Evolutionary conservation across 2,888 invertebrate genomes (phyloP).

Genomic region (Margaritifera margaritifera): DNA sequence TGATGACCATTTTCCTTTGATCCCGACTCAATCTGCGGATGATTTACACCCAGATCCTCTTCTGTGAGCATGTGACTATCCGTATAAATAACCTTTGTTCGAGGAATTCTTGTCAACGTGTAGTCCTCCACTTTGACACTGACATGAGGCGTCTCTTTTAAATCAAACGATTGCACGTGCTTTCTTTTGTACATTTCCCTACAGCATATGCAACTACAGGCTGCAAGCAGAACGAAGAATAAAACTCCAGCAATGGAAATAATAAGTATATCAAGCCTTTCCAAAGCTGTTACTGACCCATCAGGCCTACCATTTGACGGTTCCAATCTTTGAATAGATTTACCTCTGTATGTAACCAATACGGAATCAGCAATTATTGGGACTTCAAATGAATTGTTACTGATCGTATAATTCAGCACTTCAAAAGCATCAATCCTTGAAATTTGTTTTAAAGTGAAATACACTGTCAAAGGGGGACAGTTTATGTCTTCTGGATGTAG

Average conservation of each 20-base stretch:
- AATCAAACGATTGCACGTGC: conserved; percentile 51
- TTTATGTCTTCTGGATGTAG: conserved; percentile 30
- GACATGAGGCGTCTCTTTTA: conserved; percentile 50
- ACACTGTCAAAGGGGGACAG: conserved; percentile 32
- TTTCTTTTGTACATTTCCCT: conserved; percentile 52
- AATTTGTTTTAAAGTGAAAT: conserved; percentile 14
- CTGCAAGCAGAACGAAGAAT: conserved; percentile 44
- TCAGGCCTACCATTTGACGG: conserved; percentile 1
- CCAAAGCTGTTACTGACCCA: conserved; percentile 20
- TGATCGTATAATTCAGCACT: conserved; percentile 4
- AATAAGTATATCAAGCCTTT: conserved; percentile 51
- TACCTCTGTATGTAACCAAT: conserved; percentile 24
- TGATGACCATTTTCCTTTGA: too few relatives aligned
- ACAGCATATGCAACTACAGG: conserved; percentile 43
- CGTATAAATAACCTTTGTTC: conserved; percentile 46
- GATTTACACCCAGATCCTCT: too few relatives aligned
- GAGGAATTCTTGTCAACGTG: conserved; percentile 55
- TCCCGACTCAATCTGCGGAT: too few relatives aligned
- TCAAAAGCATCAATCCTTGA: not conserved
- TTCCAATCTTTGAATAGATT: conserved; percentile 17
- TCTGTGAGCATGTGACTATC: conserved; percentile 31
- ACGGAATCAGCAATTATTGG: conserved; percentile 31
- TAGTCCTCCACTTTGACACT: conserved; percentile 56
- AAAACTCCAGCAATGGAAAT: conserved; percentile 53
- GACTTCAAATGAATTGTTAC: conserved; percentile 17